Conservation (phyloP, 2,797 vertebrate species). For the Premnoplex brunnescens region DNA sequence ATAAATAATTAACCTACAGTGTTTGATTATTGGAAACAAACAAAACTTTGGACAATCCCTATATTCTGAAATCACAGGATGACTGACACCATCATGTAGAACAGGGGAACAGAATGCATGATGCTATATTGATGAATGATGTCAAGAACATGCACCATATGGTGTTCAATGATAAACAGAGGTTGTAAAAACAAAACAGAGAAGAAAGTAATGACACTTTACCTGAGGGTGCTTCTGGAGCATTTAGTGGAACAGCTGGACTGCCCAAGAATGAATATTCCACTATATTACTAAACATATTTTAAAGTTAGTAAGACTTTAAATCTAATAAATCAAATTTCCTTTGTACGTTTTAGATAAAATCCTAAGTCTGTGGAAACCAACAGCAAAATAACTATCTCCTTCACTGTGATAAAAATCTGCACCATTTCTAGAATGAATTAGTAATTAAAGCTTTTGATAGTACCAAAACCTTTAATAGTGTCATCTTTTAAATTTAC, state of each 20-base stretch:
- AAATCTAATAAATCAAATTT: neutral
- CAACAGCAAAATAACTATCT: neutral
- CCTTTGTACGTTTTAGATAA: neutral
- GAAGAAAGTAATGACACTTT: neutral
- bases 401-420: neutral
- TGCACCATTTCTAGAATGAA: neutral
- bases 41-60: neutral
- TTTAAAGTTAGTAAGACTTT: neutral
- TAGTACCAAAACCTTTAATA: neutral
- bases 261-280: neutral
- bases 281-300: neutral
- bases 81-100: neutral
- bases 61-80: neutral
- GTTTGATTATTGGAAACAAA: neutral
- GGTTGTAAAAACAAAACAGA: neutral
- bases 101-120: neutral
- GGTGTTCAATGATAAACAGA: neutral
- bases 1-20: neutral
- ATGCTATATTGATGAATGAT: neutral
- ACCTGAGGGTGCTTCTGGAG: neutral
- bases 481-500: neutral
- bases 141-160: neutral
- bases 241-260: neutral
- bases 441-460: neutral
- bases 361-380: neutral